Evolutionary conservation across 2,888 invertebrate species (phyloP), one percentile per base, ranked within the genome.

Genomic region (Acanthococcus lagerstroemiae): DNA sequence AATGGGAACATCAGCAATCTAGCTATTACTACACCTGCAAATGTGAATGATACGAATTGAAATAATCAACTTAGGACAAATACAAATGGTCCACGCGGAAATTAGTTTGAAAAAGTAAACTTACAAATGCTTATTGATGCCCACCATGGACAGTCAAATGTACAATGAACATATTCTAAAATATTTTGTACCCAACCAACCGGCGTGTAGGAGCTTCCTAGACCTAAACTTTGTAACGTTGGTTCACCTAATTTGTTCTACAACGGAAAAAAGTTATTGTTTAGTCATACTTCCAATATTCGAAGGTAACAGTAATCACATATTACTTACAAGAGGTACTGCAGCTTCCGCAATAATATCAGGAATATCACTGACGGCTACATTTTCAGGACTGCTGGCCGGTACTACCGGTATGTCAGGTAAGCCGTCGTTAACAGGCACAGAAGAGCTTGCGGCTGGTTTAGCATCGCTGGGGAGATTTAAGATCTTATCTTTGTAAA

Each of bases 71-170:
- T n/a, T n/a, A n/a, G n/a, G 56, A 37, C 48, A 45, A 26, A 58
- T 30, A 66, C 55, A 4, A 19, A 63, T 6, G 50, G 66, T 55
- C 26, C 67, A 57, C 55, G 30, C 52, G 22, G 21, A 55, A 69
- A 66, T 30, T n/a, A 4, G 24, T 15, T 19, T 44, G 3, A 17
- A 7, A 25, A 19, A 9, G 48, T 15, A 6, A 9, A 37, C 61
- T 72, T 77, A 85, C 86, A 88, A 65, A 87, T 77, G 2, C 86
- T 80, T 71, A 96, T 94, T 12, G 90, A 80, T 44, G 81, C 84
- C 94, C 95, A 97, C 97, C 97, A 97, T 0, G 96, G 96, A 12
- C 96, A 70, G 71, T 87, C 90, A 12, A 82, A 76, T 0, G 80
- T 77, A n/a, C 89, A 82, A 74, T 97, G 96, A 45, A 95, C 71